phyloP scores from a whole-genome alignment of 2,888 invertebrate species.

The Seira ritae region DNA sequence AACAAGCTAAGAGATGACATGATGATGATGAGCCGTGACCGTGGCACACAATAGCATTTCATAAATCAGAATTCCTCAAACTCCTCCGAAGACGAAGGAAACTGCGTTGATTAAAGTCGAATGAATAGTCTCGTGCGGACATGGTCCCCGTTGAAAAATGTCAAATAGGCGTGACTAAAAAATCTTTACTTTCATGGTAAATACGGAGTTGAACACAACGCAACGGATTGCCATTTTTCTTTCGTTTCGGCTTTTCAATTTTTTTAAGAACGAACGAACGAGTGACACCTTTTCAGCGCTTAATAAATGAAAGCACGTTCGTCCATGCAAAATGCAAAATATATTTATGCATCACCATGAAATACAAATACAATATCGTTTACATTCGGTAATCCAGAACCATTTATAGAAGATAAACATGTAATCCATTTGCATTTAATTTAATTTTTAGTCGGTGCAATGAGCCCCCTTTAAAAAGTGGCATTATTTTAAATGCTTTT shows the following conservation, averaged over 20 bases:
- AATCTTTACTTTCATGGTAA: slow-evolving; percentile 5
- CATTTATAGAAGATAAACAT: not conserved
- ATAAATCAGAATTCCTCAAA: not conserved
- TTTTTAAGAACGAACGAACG: too few relatives aligned
- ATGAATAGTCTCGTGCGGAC: slow-evolving; percentile 7
- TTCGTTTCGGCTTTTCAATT: slow-evolving; percentile 5
- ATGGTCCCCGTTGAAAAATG: not conserved
- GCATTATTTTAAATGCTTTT: not conserved
- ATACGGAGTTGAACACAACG: not conserved
- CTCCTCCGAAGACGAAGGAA: not conserved
- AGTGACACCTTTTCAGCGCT: slow-evolving; percentile 1
- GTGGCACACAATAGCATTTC: not conserved
- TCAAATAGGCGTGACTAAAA: slow-evolving; percentile 11
- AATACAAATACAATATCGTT: too few relatives aligned
- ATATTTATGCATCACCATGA: too few relatives aligned
- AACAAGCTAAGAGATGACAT: not conserved
- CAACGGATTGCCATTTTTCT: not conserved
- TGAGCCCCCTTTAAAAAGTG: too few relatives aligned
- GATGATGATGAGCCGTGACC: slow-evolving; percentile 5
- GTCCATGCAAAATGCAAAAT: not conserved
- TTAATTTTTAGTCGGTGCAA: not conserved
- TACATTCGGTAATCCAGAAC: not conserved
- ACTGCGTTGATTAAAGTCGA: not conserved
- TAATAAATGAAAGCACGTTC: not conserved
- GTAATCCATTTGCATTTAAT: not conserved